Evolutionary conservation across 2,888 invertebrate species (phyloP).

Genomic region (Trissolcus japonicus): DNA sequence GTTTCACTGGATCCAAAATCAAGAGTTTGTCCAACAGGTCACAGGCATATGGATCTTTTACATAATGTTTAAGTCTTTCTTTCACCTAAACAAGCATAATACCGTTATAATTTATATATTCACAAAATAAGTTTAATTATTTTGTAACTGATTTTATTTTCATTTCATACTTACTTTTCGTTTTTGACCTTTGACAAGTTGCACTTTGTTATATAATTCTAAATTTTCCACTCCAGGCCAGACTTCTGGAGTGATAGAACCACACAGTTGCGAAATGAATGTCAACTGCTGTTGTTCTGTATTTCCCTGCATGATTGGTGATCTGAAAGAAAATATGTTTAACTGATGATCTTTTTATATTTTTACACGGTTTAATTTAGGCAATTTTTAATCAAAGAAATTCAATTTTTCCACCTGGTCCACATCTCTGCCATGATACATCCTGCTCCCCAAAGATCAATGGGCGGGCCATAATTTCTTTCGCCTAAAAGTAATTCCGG

Average conservation of each 20-base stretch:
- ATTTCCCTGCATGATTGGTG: conserved; percentile 96
- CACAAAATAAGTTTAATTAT: too few species aligned
- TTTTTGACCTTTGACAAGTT: conserved; percentile 90
- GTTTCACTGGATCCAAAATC: conserved; percentile 92
- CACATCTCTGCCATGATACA: conserved; percentile 95
- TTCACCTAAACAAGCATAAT: conserved; percentile 78
- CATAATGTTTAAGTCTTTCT: conserved; percentile 90
- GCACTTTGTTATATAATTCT: conserved; percentile 92
- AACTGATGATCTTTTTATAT: background rate
- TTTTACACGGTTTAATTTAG: background rate
- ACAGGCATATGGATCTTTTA: conserved; percentile 93
- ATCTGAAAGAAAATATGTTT: conserved; percentile 66
- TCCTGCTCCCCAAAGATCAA: conserved; percentile 98
- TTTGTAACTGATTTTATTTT: too few species aligned
- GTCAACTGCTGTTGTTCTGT: conserved; percentile 97
- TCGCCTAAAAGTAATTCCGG: conserved; percentile 86
- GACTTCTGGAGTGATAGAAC: conserved; percentile 93
- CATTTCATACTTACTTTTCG: conserved; percentile 80
- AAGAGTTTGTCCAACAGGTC: conserved; percentile 94
- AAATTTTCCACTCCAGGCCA: conserved; percentile 96
- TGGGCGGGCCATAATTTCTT: conserved; percentile 96
- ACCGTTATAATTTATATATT: too few species aligned
- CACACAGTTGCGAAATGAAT: conserved; percentile 96
- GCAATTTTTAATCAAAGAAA: background rate
- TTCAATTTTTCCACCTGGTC: conserved; percentile 21